Percentiles rank a stretch among this genome's conserved stretches.
Conservation (phyloP, 2,113 vertebrate genomes). For the human region GRCh38 chr1:112177001-112177500, state of each 20-base stretch:
- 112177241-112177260: not conserved
- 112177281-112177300: not conserved
- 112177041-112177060: not conserved
- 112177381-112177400: not conserved
- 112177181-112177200: not conserved
- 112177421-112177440: not conserved
- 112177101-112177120: not conserved
- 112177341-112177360: not conserved
- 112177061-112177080: not conserved
- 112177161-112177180: not conserved
- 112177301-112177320: not conserved
- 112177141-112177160: not conserved
- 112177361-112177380: not conserved
- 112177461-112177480: not conserved
- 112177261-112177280: not conserved
- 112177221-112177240: not conserved
- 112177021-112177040: not conserved
- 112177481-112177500: not conserved
- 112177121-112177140: slow-evolving; percentile 13
- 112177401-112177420: not conserved
- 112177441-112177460: not conserved
- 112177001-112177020: not conserved
- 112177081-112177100: not conserved
- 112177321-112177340: not conserved
- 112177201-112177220: not conserved